Conservation (phyloP, 2,888 invertebrate genomes). For the Carabus problematicus region DNA sequence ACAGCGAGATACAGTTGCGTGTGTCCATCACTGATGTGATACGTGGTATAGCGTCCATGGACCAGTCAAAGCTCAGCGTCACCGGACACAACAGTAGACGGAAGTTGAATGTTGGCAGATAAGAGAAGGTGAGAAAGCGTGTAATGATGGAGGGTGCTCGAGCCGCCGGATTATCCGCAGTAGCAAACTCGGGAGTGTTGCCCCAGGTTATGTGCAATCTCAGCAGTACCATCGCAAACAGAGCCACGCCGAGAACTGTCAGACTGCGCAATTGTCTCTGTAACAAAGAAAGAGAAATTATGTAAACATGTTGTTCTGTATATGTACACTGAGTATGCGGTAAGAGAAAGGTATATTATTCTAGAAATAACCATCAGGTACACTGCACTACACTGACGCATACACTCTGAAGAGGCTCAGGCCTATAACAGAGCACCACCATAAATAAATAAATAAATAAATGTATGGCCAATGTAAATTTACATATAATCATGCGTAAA, state of each 20-base stretch:
- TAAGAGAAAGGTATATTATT: no score
- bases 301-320: no score
- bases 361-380: no score
- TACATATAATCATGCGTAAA: no score
- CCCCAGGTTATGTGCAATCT: slow-evolving; percentile 82
- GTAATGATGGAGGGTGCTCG: slow-evolving; percentile 81
- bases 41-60: slow-evolving; percentile 94
- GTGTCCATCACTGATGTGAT: slow-evolving; percentile 79
- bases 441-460: no score
- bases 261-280: slow-evolving; percentile 77
- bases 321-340: no score
- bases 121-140: slow-evolving; percentile 87
- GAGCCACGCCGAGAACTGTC: slow-evolving; percentile 71
- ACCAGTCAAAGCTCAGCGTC: slow-evolving; percentile 96
- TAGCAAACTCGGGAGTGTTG: slow-evolving; percentile 82
- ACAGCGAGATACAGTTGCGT: slow-evolving; percentile 77
- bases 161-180: slow-evolving; percentile 96
- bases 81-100: slow-evolving; percentile 85
- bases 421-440: no score
- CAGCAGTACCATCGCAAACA: slow-evolving; percentile 74
- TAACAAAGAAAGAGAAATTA: slow-evolving; percentile 55
- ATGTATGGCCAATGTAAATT: no score
- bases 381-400: no score
- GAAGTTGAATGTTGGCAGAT: slow-evolving; percentile 91
- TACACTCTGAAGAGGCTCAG: no score